Conservation (phyloP, 2,113 vertebrate genomes). For the Perca fluviatilis region DNA sequence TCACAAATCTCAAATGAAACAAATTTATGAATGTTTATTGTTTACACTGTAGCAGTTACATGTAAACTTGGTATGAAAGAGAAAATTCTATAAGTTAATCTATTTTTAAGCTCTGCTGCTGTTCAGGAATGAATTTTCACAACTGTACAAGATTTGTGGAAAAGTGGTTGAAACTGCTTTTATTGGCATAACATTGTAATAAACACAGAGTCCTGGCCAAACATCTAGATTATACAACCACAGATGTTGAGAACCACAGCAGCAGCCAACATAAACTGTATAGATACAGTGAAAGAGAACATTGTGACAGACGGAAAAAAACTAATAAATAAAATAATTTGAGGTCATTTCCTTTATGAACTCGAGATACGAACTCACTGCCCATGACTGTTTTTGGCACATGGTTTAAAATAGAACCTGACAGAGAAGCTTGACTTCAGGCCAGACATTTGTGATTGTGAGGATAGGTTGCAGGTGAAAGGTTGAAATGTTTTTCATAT, state of each 20-base stretch:
- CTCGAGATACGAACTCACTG: constrained; percentile 40
- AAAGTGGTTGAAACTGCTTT: constrained; percentile 14
- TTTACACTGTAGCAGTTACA: background rate
- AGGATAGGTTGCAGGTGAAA: background rate
- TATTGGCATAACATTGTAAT: constrained; percentile 33
- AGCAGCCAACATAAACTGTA: constrained; percentile 65
- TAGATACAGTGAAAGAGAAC: constrained; percentile 27
- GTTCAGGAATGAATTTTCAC: constrained; percentile 14
- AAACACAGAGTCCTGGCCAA: constrained; percentile 34
- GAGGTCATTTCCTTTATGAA: constrained; percentile 50
- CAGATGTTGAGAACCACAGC: constrained; percentile 46
- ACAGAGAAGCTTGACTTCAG: background rate
- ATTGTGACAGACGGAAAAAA: constrained; percentile 28
- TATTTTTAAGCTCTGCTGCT: constrained; percentile 6
- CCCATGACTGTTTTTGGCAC: background rate
- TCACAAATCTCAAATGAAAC: background rate
- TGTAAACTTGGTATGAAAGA: background rate
- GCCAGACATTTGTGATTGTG: background rate
- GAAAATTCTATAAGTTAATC: background rate
- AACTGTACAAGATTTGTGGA: background rate
- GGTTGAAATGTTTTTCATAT: background rate
- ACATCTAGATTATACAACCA: constrained; percentile 40
- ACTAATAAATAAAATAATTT: constrained; percentile 8
- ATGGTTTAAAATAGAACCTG: background rate
- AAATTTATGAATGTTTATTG: background rate